These are phyloP conservation scores for Gallinago stenura DNA, from an alignment of 2,797 vertebrate species.

Conservation along the genomic window DNA sequence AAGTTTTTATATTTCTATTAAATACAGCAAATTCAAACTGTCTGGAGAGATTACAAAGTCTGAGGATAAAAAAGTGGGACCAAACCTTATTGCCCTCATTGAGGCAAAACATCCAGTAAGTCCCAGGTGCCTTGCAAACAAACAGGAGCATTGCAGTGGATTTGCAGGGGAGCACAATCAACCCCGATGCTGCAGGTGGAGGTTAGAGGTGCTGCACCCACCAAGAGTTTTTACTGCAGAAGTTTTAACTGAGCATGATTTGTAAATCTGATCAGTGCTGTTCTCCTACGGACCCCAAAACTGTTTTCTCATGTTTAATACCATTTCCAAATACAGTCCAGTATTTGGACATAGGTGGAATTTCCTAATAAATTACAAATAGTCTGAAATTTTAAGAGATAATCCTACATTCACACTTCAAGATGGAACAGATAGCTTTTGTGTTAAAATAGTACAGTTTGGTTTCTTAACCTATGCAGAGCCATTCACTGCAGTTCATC, in stretches of 20 bases:
- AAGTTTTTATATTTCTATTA: not conserved
- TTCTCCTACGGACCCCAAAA: not conserved
- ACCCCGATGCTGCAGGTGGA: not conserved
- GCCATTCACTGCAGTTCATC: not conserved
- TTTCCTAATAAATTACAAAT: not conserved
- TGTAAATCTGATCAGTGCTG: not conserved
- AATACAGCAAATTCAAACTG: not conserved
- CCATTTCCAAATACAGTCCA: not conserved
- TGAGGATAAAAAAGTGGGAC: not conserved
- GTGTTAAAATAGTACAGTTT: not conserved
- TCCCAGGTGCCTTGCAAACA: not conserved
- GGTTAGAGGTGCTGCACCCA: not conserved
- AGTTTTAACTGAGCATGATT: not conserved
- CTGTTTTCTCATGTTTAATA: not conserved
- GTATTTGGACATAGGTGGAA: not conserved
- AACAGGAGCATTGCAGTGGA: not conserved
- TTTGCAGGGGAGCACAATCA: not conserved
- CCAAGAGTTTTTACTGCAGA: not conserved
- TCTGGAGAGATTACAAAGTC: not conserved
- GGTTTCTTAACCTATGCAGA: fast-evolving
- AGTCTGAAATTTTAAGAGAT: not conserved
- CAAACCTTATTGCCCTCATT: not conserved
- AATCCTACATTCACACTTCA: not conserved
- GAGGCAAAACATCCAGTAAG: not conserved
- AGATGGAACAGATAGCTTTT: not conserved